phyloP scores from a whole-genome alignment of 2,113 vertebrate genomes.

The Xenopus borealis region DNA sequence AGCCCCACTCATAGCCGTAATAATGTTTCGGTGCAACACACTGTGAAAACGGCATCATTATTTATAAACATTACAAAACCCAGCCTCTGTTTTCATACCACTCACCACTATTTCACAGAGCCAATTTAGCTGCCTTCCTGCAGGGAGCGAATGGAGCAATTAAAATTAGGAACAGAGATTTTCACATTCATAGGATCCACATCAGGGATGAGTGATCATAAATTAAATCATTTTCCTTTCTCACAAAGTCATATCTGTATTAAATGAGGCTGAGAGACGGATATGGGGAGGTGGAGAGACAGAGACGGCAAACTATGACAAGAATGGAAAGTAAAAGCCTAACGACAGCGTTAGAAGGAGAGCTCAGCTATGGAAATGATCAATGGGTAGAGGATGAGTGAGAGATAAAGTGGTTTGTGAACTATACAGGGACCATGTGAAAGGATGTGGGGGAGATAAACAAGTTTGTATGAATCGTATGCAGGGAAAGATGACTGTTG shows the following conservation, averaged over 20 bases:
- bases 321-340: not conserved
- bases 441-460: too few relatives aligned
- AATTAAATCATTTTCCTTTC: conserved; percentile 73
- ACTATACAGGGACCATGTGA: too few relatives aligned
- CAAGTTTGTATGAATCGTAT: too few relatives aligned
- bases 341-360: not conserved
- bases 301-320: not conserved
- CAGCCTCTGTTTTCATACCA: conserved; percentile 74
- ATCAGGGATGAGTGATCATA: conserved; percentile 71
- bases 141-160: conserved; percentile 75
- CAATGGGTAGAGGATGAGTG: too few relatives aligned
- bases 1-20: conserved; percentile 9
- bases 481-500: too few relatives aligned
- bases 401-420: not conserved
- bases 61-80: conserved; percentile 81
- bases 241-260: conserved; percentile 64
- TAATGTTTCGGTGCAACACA: conserved; percentile 77
- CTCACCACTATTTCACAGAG: conserved; percentile 75
- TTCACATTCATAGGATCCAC: conserved; percentile 72
- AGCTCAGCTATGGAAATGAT: not conserved
- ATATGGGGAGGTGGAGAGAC: conserved; percentile 17
- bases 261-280: conserved; percentile 53
- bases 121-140: conserved; percentile 75
- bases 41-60: conserved; percentile 81
- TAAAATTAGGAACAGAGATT: conserved; percentile 80